Conservation (phyloP, 2,888 invertebrate species). For the Falcaria lacertinaria region DNA sequence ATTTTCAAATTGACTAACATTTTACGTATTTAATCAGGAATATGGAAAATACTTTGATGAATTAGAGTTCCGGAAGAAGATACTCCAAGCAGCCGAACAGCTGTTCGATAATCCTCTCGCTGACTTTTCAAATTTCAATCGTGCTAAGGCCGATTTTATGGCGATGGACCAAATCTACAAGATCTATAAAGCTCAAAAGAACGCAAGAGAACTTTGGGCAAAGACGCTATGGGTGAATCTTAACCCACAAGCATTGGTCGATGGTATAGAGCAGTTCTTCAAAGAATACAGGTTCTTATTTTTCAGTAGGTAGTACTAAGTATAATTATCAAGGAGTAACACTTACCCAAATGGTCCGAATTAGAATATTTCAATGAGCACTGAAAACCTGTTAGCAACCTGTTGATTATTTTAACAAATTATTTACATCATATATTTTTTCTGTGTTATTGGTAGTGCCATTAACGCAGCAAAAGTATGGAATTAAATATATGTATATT, state of each 20-base stretch:
- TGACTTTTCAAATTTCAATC: constrained; percentile 87
- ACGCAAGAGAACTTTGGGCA: constrained; percentile 89
- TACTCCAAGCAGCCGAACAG: constrained; percentile 84
- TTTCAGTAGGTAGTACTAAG: too few relatives aligned
- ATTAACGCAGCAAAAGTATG: too few relatives aligned
- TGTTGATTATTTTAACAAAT: too few relatives aligned
- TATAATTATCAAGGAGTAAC: too few relatives aligned
- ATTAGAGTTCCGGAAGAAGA: constrained; percentile 82
- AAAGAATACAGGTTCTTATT: constrained; percentile 83
- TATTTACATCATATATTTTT: too few relatives aligned
- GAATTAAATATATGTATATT: too few relatives aligned
- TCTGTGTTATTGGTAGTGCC: too few relatives aligned
- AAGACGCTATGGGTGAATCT: constrained; percentile 93
- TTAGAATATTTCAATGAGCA: too few relatives aligned
- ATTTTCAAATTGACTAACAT: constrained; percentile 2
- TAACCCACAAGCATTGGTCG: constrained; percentile 89
- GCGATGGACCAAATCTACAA: constrained; percentile 86
- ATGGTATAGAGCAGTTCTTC: constrained; percentile 92
- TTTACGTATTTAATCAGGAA: constrained; percentile 57
- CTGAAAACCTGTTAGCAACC: too few relatives aligned
- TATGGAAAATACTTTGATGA: constrained; percentile 83
- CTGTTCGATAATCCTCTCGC: constrained; percentile 93
- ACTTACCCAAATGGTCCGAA: too few relatives aligned
- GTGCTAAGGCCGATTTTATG: constrained; percentile 81
- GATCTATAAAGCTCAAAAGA: constrained; percentile 88